Conservation (phyloP, 2,113 vertebrate species). For the Festucalex cinctus region DNA sequence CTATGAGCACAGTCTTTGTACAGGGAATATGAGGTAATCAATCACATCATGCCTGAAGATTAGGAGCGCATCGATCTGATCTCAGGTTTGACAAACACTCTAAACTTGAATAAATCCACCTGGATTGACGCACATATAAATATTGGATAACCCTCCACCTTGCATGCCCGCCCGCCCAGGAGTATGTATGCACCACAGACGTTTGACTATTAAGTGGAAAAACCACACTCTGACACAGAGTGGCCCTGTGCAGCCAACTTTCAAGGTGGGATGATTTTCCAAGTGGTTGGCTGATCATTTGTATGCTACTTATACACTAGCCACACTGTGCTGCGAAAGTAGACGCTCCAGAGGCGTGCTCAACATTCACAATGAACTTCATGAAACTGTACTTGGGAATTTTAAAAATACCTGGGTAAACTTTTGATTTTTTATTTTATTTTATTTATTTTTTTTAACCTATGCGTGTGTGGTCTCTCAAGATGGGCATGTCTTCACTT, state of each 20-base stretch:
- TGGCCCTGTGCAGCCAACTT: slow-evolving; percentile 56
- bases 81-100: slow-evolving; percentile 58
- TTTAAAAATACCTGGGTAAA: not conserved
- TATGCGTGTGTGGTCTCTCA: too few species aligned
- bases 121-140: slow-evolving; percentile 35
- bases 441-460: too few species aligned
- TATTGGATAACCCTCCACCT: slow-evolving; percentile 30
- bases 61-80: slow-evolving; percentile 64
- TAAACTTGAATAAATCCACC: slow-evolving; percentile 57
- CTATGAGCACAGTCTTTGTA: slow-evolving; percentile 21
- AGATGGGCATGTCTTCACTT: too few species aligned
- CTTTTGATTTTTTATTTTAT: too few species aligned
- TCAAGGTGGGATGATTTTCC: slow-evolving; percentile 63
- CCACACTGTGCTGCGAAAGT: slow-evolving; percentile 33
- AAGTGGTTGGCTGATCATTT: slow-evolving; percentile 63
- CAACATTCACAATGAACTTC: slow-evolving; percentile 22
- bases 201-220: slow-evolving; percentile 58
- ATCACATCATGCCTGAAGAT: slow-evolving; percentile 65
- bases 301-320: slow-evolving; percentile 52
- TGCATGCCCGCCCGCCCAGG: slow-evolving; percentile 29
- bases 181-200: slow-evolving; percentile 43
- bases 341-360: slow-evolving; percentile 38
- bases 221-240: slow-evolving; percentile 57
- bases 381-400: slow-evolving; percentile 7
- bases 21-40: slow-evolving; percentile 64